Percentiles rank a stretch among this genome's conserved stretches.
Evolutionary conservation across 30 jellyfish, hydroid and myxozoan species (phyloP).

Genomic region (Aurelia aurita complex sp. Pacific): DNA sequence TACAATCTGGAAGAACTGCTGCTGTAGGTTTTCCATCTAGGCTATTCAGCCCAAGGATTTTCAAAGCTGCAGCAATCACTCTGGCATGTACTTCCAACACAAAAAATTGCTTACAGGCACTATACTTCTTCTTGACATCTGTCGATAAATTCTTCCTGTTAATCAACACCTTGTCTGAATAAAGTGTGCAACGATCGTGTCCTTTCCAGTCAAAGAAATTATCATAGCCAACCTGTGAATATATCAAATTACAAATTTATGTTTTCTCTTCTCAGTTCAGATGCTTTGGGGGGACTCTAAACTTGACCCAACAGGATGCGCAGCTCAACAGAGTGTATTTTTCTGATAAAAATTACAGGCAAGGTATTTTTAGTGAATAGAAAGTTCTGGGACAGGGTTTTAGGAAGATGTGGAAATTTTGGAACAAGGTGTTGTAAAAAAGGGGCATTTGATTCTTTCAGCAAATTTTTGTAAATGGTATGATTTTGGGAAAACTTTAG

Average conservation of each 20-base stretch:
- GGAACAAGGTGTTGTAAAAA: no score
- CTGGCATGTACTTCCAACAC: conserved; percentile 4
- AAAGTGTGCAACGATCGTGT: conserved; percentile 7
- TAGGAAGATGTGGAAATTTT: no score
- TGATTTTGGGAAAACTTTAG: no score
- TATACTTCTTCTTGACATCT: conserved; percentile 11
- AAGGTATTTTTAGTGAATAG: no score
- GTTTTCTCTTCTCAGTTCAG: no score
- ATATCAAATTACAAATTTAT: background rate
- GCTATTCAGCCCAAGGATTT: background rate
- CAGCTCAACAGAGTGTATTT: no score
- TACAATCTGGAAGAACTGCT: background rate
- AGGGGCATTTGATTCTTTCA: no score
- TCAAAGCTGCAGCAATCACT: conserved; percentile 31
- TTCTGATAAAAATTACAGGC: no score
- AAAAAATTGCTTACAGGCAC: conserved; percentile 2
- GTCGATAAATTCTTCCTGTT: conserved; percentile 17
- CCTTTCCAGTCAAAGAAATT: conserved; percentile 8
- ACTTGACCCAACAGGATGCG: no score
- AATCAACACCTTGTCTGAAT: conserved; percentile 2
- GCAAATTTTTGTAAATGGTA: no score
- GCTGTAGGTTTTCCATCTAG: conserved; percentile 16
- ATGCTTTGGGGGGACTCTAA: no score
- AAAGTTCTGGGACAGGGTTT: no score
- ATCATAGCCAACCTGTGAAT: conserved; percentile 10